Base-by-base conservation (phyloP, 2,797 vertebrate genomes). In the Smutsia gigantea region DNA sequence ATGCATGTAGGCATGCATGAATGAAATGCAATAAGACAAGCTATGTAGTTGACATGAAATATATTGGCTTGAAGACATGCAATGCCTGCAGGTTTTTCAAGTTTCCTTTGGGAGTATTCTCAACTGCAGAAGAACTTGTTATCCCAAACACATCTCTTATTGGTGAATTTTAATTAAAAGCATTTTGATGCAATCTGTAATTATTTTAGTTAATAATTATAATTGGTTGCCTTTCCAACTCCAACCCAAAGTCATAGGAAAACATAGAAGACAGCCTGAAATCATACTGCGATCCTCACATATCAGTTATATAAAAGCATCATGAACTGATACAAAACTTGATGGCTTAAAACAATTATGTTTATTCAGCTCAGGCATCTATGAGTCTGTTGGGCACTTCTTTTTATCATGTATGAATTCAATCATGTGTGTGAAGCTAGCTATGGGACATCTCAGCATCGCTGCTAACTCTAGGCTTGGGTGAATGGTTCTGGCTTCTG, bases 101-200 rank as follows among this genome's bases (percentile, higher is more conserved):
- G 61, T 78, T 27, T 85, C 21, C 31, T 83, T 92, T 69, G 42
- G 15, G 49, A 71, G 14, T 39, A 6, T 88, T 77, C 59, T 74
- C 84, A 83, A 64, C 17, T 88, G 9, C 29, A 88, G 29, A 85
- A 89, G 13, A 84, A 42, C 14, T 82, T 88, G 13, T 61, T 79
- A 68, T 55, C 7, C 13, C 29, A 61, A 64, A 72, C 18, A 25
- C 53, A 21, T 61, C 13, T 74, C 15, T 12, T 74, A 39, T 0
- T 86, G 17, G 18, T 84, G 39, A 87, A 69, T 90, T 94, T 92
- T 75, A 95, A 37, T 87, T 75, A 55, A 71, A 72, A 83, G 1
- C 39, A 77, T 51, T 77, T 81, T 87, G 7, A 88, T 61, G 31
- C 71, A 27, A 14, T 96, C 39, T 61, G 12, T 23, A 34, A 19